A percentile compares a stretch with the other conserved stretches of the same genome.
These are phyloP conservation scores for Heliothis subflexa DNA, from an alignment of 1,140 invertebrate genomes.

Conservation along the genomic window DNA sequence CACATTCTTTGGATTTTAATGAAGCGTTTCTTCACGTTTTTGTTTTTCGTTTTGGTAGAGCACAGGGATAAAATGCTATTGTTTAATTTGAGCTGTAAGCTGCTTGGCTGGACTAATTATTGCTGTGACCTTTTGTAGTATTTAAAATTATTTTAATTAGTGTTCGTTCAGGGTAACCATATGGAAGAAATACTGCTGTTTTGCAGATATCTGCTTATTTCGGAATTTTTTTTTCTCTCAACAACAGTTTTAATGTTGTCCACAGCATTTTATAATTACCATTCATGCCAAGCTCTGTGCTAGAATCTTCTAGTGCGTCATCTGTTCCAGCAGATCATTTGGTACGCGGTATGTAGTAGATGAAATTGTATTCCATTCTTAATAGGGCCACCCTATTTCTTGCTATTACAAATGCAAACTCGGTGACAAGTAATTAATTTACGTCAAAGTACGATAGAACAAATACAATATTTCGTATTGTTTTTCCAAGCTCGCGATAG, in stretches of 20 bases:
- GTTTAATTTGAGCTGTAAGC: constrained; percentile 7
- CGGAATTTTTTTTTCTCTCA: no score
- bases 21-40: not conserved
- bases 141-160: not conserved
- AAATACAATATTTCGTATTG: no score
- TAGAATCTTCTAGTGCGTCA: no score
- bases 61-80: constrained; percentile 1
- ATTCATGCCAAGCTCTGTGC: no score
- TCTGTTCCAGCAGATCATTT: no score
- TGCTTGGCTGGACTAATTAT: constrained; percentile 1
- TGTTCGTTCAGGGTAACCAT: not conserved
- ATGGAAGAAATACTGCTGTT: not conserved
- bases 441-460: no score
- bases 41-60: constrained; percentile 15
- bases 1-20: constrained; percentile 38
- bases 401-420: not conserved
- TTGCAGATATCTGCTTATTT: not conserved
- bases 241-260: no score
- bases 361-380: no score
- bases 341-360: no score
- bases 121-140: not conserved
- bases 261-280: no score
- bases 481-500: not conserved
- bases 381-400: not conserved
- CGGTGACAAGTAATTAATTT: no score